These are phyloP conservation scores for Drosophila hydei DNA, from an alignment of 1,140 invertebrate species.

Conservation along the genomic window DNA sequence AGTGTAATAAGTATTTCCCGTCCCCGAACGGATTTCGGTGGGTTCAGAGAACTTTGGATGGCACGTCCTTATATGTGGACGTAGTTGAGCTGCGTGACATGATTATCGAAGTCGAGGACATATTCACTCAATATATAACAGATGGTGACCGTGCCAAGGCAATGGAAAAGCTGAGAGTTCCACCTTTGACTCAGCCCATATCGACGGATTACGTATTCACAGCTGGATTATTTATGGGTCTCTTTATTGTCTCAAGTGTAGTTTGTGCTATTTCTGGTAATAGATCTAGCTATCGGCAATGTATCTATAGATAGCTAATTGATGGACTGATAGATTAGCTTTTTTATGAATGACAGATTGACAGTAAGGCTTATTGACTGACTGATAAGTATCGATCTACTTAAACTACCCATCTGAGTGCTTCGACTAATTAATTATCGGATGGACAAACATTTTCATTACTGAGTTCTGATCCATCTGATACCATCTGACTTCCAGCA, in stretches of 20 bases:
- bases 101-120: conserved; percentile 88
- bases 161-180: conserved; percentile 89
- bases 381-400: too few species aligned
- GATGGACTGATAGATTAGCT: not conserved
- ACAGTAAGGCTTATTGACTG: too few species aligned
- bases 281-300: not conserved
- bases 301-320: not conserved
- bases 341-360: too few species aligned
- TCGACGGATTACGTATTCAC: conserved; percentile 87
- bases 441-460: too few species aligned
- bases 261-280: conserved; percentile 86
- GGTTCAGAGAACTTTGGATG: conserved; percentile 3
- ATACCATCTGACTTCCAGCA: too few species aligned
- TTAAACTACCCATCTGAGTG: too few species aligned
- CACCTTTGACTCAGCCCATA: conserved; percentile 88
- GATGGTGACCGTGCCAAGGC: conserved; percentile 88
- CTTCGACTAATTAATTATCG: too few species aligned
- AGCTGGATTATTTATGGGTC: conserved; percentile 87
- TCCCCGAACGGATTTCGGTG: conserved; percentile 8
- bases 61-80: conserved; percentile 5
- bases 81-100: conserved; percentile 63
- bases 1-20: conserved; percentile 93
- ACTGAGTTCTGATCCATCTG: too few species aligned
- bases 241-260: conserved; percentile 86
- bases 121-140: conserved; percentile 88